Evolutionary conservation across 2,113 vertebrate species (phyloP).

Genomic region (Thalassarche chlororhynchos): DNA sequence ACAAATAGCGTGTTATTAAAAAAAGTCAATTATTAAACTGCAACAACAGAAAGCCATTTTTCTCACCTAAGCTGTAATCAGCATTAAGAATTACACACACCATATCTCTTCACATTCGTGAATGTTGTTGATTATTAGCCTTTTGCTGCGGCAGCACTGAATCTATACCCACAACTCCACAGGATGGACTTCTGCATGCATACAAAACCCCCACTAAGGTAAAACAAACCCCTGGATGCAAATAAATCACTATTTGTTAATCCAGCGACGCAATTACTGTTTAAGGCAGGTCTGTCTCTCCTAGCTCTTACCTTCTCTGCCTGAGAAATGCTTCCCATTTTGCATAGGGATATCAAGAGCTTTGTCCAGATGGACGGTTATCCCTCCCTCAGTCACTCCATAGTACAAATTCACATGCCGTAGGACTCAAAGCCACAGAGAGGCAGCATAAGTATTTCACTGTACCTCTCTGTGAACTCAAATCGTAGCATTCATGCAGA

Average conservation of each 20-base stretch:
- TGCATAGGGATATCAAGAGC: not conserved
- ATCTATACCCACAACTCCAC: not conserved
- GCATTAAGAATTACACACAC: not conserved
- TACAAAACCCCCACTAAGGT: not conserved
- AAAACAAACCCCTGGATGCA: not conserved
- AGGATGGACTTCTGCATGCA: not conserved
- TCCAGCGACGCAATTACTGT: not conserved
- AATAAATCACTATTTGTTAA: not conserved
- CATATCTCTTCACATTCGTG: accelerated
- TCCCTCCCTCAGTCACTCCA: not conserved
- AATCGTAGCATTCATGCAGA: not conserved
- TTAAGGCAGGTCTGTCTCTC: not conserved
- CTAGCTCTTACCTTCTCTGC: not conserved
- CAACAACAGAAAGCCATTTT: not conserved
- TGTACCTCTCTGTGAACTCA: not conserved
- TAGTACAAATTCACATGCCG: not conserved
- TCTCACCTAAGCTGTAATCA: not conserved
- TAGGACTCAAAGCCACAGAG: not conserved
- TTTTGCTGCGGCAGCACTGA: not conserved
- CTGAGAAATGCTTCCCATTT: not conserved
- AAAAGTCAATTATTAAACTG: not conserved
- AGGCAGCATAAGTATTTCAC: not conserved
- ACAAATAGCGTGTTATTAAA: not conserved
- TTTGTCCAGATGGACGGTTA: not conserved
- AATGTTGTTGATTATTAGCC: not conserved